Conservation (phyloP, 2,797 vertebrate species). For the Xenopus petersii region DNA sequence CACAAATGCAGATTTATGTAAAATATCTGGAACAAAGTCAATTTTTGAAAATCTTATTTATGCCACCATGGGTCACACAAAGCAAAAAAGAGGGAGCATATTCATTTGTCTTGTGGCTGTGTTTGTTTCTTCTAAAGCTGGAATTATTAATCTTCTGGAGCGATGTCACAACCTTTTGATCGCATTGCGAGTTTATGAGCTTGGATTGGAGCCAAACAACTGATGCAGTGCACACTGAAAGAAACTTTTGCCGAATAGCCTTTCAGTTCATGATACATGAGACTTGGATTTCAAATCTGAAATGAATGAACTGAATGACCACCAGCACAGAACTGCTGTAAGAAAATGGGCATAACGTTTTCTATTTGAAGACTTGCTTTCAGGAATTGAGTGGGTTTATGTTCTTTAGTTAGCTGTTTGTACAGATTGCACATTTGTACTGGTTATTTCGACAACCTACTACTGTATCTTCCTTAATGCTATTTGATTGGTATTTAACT, state of each 20-base stretch:
- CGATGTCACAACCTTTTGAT: slow-evolving; percentile 50
- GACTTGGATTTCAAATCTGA: slow-evolving; percentile 40
- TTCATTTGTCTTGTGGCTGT: slow-evolving; percentile 49
- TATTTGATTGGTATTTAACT: no score
- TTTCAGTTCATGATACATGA: slow-evolving; percentile 39
- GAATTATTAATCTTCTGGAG: slow-evolving; percentile 48
- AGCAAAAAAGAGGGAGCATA: slow-evolving; percentile 28
- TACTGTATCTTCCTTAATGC: no score
- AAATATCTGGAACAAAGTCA: slow-evolving; percentile 29
- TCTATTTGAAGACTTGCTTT: no score
- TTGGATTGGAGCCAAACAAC: slow-evolving; percentile 37
- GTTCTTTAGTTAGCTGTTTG: no score
- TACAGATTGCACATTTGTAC: no score
- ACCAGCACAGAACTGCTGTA: slow-evolving; percentile 18
- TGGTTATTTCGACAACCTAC: no score
- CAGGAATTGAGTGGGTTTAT: no score
- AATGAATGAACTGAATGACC: slow-evolving; percentile 21
- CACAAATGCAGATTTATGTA: slow-evolving; percentile 34
- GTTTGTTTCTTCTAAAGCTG: slow-evolving; percentile 46
- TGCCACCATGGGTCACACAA: slow-evolving; percentile 32
- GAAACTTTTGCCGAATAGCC: slow-evolving; percentile 21
- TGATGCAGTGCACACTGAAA: slow-evolving; percentile 33
- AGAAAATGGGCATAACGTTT: background rate
- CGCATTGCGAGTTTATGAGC: slow-evolving; percentile 47
- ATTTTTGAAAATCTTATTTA: slow-evolving; percentile 28